phyloP scores from a whole-genome alignment of 2,797 vertebrate genomes.

The Karalla daura region DNA sequence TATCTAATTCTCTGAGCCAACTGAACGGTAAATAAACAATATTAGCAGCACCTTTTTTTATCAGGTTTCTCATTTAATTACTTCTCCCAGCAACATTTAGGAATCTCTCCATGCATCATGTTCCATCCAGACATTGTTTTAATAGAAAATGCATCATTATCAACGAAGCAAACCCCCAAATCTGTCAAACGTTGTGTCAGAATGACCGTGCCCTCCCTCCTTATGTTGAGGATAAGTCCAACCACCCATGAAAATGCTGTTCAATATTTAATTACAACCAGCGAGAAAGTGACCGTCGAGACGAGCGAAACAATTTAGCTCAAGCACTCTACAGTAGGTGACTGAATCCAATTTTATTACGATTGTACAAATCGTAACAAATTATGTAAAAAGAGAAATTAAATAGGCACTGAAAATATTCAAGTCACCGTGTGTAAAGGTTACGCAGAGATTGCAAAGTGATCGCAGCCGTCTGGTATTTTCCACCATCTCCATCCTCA shows the following conservation, averaged over 20 bases:
- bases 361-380: conserved; percentile 37
- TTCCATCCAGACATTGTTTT: conserved; percentile 13
- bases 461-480: neutral
- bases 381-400: conserved; percentile 2
- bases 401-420: neutral
- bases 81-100: conserved; percentile 19
- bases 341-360: conserved; percentile 19
- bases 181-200: conserved; percentile 26
- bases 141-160: conserved; percentile 24
- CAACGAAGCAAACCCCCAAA: conserved; percentile 17
- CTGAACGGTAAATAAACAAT: neutral
- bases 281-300: conserved; percentile 53
- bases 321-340: conserved; percentile 29
- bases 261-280: conserved; percentile 69
- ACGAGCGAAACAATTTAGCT: conserved; percentile 45
- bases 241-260: conserved; percentile 61
- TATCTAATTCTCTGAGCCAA: conserved; percentile 1
- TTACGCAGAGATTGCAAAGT: neutral
- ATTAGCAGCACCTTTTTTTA: neutral
- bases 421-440: neutral
- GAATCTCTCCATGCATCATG: conserved; percentile 4
- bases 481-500: neutral
- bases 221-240: conserved; percentile 32
- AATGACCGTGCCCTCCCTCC: conserved; percentile 12
- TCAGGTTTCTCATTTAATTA: neutral